Evolutionary conservation across 2,113 vertebrate genomes (phyloP).

Genomic region (Abramis brama): DNA sequence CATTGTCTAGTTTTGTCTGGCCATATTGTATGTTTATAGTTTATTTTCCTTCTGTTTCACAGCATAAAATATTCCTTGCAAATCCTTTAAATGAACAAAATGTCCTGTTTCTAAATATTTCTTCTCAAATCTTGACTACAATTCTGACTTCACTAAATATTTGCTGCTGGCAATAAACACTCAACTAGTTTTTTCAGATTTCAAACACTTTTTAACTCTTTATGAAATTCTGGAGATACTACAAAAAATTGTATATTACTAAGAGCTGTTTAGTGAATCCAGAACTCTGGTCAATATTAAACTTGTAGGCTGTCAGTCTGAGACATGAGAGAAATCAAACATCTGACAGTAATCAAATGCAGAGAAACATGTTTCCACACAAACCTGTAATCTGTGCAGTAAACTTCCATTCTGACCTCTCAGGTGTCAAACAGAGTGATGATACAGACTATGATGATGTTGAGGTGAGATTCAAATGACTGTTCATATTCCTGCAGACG

Average conservation of each 20-base stretch:
- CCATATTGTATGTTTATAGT: too few species aligned
- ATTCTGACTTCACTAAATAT: too few species aligned
- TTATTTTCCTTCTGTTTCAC: too few species aligned
- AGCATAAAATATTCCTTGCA: too few species aligned
- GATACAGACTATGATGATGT: conserved; percentile 10
- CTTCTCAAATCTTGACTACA: too few species aligned
- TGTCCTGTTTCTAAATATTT: too few species aligned
- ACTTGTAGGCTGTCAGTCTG: background rate
- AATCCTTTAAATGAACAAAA: too few species aligned
- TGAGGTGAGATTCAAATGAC: background rate
- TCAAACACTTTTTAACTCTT: too few species aligned
- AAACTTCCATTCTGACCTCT: background rate
- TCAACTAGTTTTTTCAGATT: too few species aligned
- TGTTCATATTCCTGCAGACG: background rate
- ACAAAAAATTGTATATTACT: background rate
- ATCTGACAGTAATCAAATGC: background rate
- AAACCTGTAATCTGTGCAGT: background rate
- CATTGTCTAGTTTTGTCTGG: too few species aligned
- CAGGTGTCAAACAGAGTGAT: background rate
- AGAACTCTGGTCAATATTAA: background rate
- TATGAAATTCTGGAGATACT: too few species aligned
- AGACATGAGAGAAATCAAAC: background rate
- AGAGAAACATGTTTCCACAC: background rate
- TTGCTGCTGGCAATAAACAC: too few species aligned
- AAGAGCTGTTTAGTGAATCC: background rate